phyloP scores from a whole-genome alignment of 2,113 vertebrate species.

The Merops nubicus region DNA sequence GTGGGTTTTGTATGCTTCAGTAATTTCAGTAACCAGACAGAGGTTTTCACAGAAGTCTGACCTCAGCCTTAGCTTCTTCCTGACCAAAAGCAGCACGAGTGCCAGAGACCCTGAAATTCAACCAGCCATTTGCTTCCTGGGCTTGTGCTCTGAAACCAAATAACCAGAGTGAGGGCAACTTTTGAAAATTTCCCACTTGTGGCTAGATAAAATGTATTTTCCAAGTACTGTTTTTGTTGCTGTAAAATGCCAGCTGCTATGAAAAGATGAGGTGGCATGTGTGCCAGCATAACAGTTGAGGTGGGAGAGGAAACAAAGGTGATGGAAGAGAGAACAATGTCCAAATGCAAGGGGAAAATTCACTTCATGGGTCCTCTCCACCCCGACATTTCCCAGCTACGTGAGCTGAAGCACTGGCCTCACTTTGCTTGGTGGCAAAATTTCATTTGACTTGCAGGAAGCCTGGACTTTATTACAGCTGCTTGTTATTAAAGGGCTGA shows the following conservation, averaged over 20 bases:
- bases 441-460: conserved; percentile 10
- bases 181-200: neutral
- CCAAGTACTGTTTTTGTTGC: neutral
- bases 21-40: neutral
- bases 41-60: neutral
- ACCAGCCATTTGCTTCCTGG: neutral
- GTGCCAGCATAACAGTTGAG: fast-evolving
- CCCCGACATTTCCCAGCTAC: neutral
- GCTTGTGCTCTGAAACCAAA: neutral
- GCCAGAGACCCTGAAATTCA: neutral
- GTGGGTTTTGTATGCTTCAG: neutral
- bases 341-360: neutral
- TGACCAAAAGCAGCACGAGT: neutral
- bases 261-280: neutral
- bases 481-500: conserved; percentile 37
- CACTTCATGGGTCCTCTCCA: neutral
- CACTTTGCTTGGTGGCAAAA: neutral
- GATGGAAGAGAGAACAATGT: neutral
- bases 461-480: neutral
- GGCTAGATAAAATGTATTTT: neutral
- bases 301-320: neutral
- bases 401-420: neutral
- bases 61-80: neutral
- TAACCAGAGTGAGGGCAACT: neutral
- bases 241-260: neutral